These are phyloP conservation scores for Dipodomys stephensi DNA, from an alignment of 2,113 vertebrate species.

Conservation along the genomic window DNA sequence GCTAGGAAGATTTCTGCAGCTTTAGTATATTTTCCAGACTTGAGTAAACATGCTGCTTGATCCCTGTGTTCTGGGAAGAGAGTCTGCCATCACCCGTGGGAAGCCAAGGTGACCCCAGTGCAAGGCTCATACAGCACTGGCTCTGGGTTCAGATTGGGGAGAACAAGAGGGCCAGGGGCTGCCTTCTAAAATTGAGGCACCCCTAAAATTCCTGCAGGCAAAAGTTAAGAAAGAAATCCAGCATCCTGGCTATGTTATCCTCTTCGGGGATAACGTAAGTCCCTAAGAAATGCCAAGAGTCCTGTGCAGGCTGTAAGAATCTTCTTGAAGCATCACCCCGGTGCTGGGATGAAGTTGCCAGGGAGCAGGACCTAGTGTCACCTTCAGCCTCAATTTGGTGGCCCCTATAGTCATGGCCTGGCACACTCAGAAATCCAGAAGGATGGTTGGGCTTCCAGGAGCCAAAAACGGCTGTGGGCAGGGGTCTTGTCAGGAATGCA, in stretches of 20 bases:
- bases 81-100: not conserved
- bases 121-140: not conserved
- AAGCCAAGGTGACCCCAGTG: not conserved
- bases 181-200: too few species aligned
- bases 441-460: not conserved
- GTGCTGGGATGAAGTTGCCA: fast-evolving
- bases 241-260: not conserved
- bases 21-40: not conserved
- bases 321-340: fast-evolving
- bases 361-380: too few species aligned
- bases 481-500: fast-evolving
- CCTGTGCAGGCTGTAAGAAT: fast-evolving
- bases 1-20: not conserved
- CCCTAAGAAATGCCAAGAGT: too few species aligned
- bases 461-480: not conserved
- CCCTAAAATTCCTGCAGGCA: not conserved
- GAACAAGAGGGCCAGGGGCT: too few species aligned
- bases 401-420: not conserved
- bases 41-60: fast-evolving
- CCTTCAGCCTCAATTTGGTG: not conserved
- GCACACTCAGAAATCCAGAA: not conserved
- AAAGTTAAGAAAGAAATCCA: not conserved
- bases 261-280: too few species aligned
- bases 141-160: not conserved
- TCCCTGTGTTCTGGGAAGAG: not conserved